Conservation (phyloP, 2,888 invertebrate genomes). For the Parnassius apollo region DNA sequence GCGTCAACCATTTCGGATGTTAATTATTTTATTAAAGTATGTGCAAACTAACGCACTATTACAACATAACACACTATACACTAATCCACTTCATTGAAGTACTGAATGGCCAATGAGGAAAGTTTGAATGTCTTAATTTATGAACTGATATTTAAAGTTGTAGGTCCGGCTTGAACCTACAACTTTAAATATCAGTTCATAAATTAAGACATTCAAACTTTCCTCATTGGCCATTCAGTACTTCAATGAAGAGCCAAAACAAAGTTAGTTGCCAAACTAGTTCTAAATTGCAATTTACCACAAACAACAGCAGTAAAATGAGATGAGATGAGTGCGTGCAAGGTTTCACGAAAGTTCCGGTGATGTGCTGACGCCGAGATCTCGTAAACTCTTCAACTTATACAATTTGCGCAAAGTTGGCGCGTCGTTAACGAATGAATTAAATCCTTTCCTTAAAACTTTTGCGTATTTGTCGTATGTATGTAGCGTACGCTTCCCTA, state of each 20-base stretch:
- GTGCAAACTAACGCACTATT: no score
- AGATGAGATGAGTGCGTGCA: conserved; percentile 62
- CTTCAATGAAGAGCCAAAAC: conserved; percentile 37
- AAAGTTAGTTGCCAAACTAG: conserved; percentile 61
- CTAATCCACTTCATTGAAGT: no score
- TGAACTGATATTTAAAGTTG: no score
- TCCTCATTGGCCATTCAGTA: conserved; percentile 31
- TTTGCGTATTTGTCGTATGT: neutral
- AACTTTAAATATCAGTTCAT: conserved; percentile 13
- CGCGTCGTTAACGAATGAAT: neutral
- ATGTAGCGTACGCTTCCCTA: neutral
- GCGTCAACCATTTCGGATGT: no score
- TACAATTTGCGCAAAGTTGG: conserved; percentile 12
- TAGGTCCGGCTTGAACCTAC: no score
- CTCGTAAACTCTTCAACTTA: conserved; percentile 16
- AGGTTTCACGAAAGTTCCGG: conserved; percentile 19
- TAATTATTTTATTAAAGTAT: no score
- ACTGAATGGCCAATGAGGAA: no score
- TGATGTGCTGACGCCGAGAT: conserved; percentile 20
- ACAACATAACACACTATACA: no score
- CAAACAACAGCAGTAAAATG: conserved; percentile 74
- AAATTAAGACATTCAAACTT: conserved; percentile 21
- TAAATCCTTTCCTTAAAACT: no score
- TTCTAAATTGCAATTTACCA: conserved; percentile 73
- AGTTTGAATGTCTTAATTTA: no score